Evolutionary conservation across 2,113 vertebrate species (phyloP).

Genomic region (Chunga burmeisteri): DNA sequence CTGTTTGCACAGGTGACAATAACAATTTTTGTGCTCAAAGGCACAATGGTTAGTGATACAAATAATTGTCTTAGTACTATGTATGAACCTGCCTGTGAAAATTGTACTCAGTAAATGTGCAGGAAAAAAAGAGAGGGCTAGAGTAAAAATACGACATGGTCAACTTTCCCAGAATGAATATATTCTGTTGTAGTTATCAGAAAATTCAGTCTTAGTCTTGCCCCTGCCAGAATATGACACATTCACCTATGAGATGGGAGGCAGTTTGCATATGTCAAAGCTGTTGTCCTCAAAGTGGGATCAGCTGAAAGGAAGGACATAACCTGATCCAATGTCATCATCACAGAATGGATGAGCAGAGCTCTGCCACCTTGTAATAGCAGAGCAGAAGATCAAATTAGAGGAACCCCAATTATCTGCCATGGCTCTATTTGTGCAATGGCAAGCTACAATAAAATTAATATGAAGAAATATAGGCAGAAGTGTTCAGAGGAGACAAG

Average conservation of each 20-base stretch:
- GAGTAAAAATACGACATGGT: accelerated
- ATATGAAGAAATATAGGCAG: neutral
- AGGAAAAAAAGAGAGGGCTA: neutral
- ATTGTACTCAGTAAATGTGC: neutral
- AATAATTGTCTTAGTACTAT: neutral
- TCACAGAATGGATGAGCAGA: neutral
- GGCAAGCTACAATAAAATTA: neutral
- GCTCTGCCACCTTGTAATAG: neutral
- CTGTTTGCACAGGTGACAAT: neutral
- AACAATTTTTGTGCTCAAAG: neutral
- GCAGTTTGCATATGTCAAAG: neutral
- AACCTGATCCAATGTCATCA: neutral
- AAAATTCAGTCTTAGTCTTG: neutral
- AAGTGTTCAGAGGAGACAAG: neutral
- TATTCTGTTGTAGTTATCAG: neutral
- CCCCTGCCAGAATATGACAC: neutral
- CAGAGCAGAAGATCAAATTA: neutral
- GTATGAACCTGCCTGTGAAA: neutral
- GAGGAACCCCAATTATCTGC: neutral
- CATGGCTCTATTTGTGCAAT: neutral
- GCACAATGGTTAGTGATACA: neutral
- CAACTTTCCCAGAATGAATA: neutral
- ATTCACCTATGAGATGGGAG: neutral
- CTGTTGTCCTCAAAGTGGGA: neutral
- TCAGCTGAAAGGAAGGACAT: neutral